A percentile compares a stretch with the other conserved stretches of the same genome.
Conservation (phyloP, 2,113 vertebrate genomes). For the Oncorhynchus clarkii region DNA sequence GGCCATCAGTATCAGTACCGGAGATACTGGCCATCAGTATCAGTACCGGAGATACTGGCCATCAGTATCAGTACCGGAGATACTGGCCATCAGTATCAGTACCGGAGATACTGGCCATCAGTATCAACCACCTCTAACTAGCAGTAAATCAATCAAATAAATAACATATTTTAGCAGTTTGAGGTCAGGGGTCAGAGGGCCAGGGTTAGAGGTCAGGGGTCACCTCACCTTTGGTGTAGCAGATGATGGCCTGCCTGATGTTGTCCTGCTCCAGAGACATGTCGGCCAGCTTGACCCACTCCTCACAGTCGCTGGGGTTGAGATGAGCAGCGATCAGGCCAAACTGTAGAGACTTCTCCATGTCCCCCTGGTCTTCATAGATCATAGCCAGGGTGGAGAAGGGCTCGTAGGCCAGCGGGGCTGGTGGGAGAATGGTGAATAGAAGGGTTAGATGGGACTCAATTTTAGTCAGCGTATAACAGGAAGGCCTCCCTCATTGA, state of each 20-base stretch:
- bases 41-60: too few relatives aligned
- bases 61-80: too few relatives aligned
- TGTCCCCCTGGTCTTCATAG: conserved; percentile 93
- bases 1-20: too few relatives aligned
- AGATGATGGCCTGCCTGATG: conserved; percentile 93
- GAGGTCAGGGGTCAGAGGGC: not conserved
- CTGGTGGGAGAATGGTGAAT: conserved; percentile 57
- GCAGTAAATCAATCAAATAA: too few relatives aligned
- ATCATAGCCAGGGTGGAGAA: conserved; percentile 99
- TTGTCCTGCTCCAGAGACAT: conserved; percentile 98
- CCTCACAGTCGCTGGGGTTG: conserved; percentile 94
- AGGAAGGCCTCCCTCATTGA: too few relatives aligned
- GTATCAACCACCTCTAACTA: too few relatives aligned
- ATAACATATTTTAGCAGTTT: too few relatives aligned
- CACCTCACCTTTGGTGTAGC: conserved; percentile 91
- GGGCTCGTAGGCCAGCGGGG: conserved; percentile 94
- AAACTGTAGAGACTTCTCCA: conserved; percentile 94
- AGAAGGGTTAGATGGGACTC: too few relatives aligned
- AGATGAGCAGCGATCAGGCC: conserved; percentile 95
- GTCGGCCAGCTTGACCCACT: conserved; percentile 94
- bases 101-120: too few relatives aligned
- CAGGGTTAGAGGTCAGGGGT: not conserved
- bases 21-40: too few relatives aligned
- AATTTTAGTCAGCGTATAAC: too few relatives aligned
- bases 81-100: too few relatives aligned